Evolutionary conservation across 2,888 invertebrate genomes (phyloP), one percentile per base, ranked within the genome.

Genomic region (Cataglyphis livida): DNA sequence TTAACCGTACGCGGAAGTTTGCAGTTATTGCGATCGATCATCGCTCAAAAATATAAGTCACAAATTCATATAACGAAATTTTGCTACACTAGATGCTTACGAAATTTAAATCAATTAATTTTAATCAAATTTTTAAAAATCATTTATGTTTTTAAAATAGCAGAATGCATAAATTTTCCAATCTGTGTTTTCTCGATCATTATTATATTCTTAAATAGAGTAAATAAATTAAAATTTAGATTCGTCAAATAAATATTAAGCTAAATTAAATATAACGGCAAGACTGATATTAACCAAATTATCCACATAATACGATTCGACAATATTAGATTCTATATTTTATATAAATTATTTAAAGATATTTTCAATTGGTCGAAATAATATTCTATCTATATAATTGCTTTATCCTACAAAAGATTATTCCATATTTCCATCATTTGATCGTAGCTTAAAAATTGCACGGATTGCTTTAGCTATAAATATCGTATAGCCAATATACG

Each of bases 1-100:
- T 70, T 78, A 59, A 41, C 59, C 25, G 38, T 66, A n/a, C 57
- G 61, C 28, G 62, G 74, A 74, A 62, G 51, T 25, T 75, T 2
- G 59, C 57, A 68, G 32, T 41, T 66, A 66, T 66, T 32, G 59
- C 44, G 21, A 70, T 76, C 51, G 66, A 41, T 38, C 15, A 76
- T 57, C 25, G 28, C 9, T 10, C 70, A 25, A 35, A 57, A 28
- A 59, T 28, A 44, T 28, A 79, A 61, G 44, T 68, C 32, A 41
- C 59, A 57, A 54, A 28, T n/a, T 32, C 54, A 57, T 65, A n/a
- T 64, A 64, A 64, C n/a, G 28, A n/a, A 76, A 66, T 66, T 41
- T 54, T 18, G 2, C 6, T 25, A 21, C 18, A n/a, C 2, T n/a
- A 9, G n/a, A 38, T 35, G 15, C 35, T 38, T 4, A 25, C 12